Percentiles rank a stretch among this genome's conserved stretches.
These are phyloP conservation scores for Standfussiana lucernea DNA, from an alignment of 2,888 invertebrate genomes.

Conservation along the genomic window DNA sequence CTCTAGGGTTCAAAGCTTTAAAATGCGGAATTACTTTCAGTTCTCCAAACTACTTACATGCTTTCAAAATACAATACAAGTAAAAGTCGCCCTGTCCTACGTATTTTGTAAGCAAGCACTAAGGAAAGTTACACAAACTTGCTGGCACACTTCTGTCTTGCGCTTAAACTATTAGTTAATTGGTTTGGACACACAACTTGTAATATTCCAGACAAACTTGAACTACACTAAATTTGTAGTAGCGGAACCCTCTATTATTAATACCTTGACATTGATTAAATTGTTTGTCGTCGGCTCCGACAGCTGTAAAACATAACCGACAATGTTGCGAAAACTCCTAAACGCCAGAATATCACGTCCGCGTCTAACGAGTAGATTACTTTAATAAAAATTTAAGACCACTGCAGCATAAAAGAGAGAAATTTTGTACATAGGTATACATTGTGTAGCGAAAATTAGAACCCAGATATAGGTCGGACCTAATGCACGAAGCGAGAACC, in stretches of 20 bases:
- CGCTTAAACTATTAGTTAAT: constrained; percentile 42
- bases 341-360: constrained; percentile 38
- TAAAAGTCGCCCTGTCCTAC: constrained; percentile 9
- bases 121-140: constrained; percentile 37
- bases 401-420: constrained; percentile 15
- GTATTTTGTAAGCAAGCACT: constrained; percentile 31
- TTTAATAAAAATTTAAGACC: constrained; percentile 28
- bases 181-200: constrained; percentile 40
- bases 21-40: constrained; percentile 24
- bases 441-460: not conserved
- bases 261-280: constrained; percentile 55
- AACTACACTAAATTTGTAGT: constrained; percentile 38
- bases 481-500: not conserved
- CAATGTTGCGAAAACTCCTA: constrained; percentile 33
- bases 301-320: constrained; percentile 37
- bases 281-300: constrained; percentile 37
- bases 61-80: constrained; percentile 14
- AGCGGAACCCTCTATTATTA: constrained; percentile 33
- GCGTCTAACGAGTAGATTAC: constrained; percentile 18
- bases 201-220: constrained; percentile 48
- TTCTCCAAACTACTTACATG: not conserved
- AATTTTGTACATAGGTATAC: not conserved
- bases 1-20: constrained; percentile 24
- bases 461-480: not conserved
- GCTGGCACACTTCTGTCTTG: constrained; percentile 6